phyloP scores from a whole-genome alignment of 2,797 vertebrate genomes.

The Premnoplex brunnescens region DNA sequence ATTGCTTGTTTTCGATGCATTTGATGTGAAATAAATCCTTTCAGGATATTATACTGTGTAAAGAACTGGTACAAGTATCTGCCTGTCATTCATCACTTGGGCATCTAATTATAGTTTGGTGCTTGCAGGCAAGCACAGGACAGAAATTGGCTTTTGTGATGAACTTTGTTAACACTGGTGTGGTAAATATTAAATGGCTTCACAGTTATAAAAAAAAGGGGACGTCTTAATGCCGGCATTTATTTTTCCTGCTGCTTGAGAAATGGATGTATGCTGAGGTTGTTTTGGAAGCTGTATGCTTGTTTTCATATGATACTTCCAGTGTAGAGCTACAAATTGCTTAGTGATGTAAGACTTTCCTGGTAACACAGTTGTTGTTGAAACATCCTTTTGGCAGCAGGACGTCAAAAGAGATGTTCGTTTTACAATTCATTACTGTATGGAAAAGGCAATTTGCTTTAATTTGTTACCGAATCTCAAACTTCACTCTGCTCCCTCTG shows the following conservation, averaged over 20 bases:
- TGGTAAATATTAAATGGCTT: neutral
- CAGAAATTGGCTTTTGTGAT: neutral
- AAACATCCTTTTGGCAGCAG: constrained; percentile 46
- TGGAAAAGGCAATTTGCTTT: neutral
- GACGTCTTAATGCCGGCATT: neutral
- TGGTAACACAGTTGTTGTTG: constrained; percentile 32
- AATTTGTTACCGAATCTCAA: neutral
- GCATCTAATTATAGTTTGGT: neutral
- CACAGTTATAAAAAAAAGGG: neutral
- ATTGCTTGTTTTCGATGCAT: neutral
- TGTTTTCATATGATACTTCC: neutral
- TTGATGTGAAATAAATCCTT: neutral
- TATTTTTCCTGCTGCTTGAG: neutral
- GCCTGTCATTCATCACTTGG: neutral
- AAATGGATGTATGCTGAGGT: neutral
- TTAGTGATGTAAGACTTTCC: neutral
- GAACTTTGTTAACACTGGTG: neutral
- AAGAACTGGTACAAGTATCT: neutral
- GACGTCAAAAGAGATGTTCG: neutral
- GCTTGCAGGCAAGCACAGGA: neutral
- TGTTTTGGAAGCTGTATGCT: neutral
- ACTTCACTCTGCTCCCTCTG: neutral
- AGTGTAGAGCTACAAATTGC: neutral
- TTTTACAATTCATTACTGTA: neutral
- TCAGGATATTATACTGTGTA: neutral